Percentiles rank a stretch among this genome's conserved stretches.
These are phyloP conservation scores for Smithornis capensis DNA, from an alignment of 2,113 vertebrate genomes.

Conservation along the genomic window DNA sequence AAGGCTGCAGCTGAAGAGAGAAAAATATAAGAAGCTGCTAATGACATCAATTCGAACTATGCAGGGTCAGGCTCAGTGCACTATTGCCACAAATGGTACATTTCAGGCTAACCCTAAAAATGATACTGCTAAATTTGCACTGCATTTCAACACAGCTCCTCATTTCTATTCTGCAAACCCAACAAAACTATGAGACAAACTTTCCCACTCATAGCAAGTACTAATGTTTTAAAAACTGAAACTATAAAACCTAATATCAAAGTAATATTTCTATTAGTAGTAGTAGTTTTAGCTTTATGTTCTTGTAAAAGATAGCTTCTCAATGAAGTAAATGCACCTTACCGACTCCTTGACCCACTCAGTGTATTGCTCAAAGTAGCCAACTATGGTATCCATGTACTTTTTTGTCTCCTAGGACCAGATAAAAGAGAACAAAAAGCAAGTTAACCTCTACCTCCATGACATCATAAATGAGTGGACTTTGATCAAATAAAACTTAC, in stretches of 20 bases:
- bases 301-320: neutral
- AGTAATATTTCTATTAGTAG: neutral
- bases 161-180: neutral
- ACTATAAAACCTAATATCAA: neutral
- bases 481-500: constrained; percentile 65
- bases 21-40: neutral
- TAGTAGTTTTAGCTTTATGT: neutral
- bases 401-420: constrained; percentile 79
- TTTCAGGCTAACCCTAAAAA: neutral
- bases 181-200: neutral
- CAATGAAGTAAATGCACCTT: constrained; percentile 56
- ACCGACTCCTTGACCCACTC: constrained; percentile 89
- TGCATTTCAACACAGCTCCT: neutral
- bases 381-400: constrained; percentile 79
- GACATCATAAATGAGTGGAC: neutral
- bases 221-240: neutral
- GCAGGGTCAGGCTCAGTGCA: neutral
- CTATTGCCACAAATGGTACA: neutral
- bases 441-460: neutral
- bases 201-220: neutral
- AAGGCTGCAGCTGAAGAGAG: neutral
- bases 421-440: neutral
- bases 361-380: constrained; percentile 87
- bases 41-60: neutral
- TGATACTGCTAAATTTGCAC: neutral